Base-by-base conservation (phyloP, 2,888 invertebrate genomes). In the Beris morrisii region DNA sequence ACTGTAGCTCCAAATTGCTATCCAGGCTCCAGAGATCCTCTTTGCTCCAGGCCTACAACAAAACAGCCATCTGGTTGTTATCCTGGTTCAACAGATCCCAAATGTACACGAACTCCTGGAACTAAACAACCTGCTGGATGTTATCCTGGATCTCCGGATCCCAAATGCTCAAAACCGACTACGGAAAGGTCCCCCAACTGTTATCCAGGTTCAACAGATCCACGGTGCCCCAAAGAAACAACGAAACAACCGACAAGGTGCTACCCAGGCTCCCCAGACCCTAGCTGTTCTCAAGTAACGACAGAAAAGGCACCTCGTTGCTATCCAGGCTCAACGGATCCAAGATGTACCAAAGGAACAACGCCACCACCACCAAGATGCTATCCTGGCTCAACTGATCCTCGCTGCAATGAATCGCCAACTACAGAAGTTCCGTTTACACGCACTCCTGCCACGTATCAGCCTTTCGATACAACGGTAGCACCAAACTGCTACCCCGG, bases 201-300 rank as follows among this genome's bases (percentile, higher is more conserved):
- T 52, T 75, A 72, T 59, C 75, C 76, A 5, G 76, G 77, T 2
- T 71, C 72, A 28, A 58, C 31, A 2, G 80, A 81, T 57, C 77
- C 79, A 2, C 70, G 77, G 13, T 81, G 67, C 38, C 7, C 38
- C 4, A 53, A 71, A 6, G 13, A 1, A 0, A 71, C 72, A 1
- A 65, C 72, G 11, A 31, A 67, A 58, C 68, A 70, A 6, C 71
- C 69, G 46, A 73, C 72, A 12, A 66, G 69, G 0, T 81, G 81
- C 59, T 79, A 74, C 44, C 79, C 78, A 5, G 81, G 80, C 11
- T 76, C 78, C 0, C 70, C 44, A 0, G 80, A 79, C 71, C 76
- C 75, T 4, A 72, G 76, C 63, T 79, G 79, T 65, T 74, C 74
- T 4, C 69, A 69, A 63, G 66, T 73, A 12, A 71, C 74, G 5